Percentiles rank a stretch among this genome's conserved stretches.
Conservation (phyloP, 2,888 invertebrate genomes). For the Ctena decussata region DNA sequence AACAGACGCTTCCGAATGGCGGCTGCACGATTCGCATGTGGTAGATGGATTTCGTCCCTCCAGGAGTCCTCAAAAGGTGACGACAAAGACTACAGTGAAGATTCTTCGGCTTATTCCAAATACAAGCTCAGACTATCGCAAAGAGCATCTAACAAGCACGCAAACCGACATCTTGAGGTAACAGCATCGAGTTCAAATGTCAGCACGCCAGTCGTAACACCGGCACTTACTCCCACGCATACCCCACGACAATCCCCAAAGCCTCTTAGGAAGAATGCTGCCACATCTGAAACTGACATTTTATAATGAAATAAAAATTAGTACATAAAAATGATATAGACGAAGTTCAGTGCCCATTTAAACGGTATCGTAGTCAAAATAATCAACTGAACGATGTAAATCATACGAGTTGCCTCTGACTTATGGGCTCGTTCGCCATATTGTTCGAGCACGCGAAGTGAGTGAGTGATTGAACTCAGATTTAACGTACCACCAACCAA, state of each 20-base stretch:
- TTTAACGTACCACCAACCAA: no score
- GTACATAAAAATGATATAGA: no score
- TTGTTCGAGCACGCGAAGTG: no score
- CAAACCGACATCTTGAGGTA: neutral
- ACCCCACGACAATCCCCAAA: neutral
- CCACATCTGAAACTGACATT: neutral
- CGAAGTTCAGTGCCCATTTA: no score
- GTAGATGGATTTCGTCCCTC: conserved; percentile 46
- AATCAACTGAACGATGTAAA: no score
- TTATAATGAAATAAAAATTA: neutral
- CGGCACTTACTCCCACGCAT: neutral
- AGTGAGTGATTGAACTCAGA: no score
- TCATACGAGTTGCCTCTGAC: no score
- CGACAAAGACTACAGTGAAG: conserved; percentile 30
- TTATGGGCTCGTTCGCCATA: no score
- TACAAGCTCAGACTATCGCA: conserved; percentile 12
- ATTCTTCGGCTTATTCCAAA: conserved; percentile 21
- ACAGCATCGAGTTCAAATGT: neutral
- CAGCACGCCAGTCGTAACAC: neutral
- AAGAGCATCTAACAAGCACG: neutral
- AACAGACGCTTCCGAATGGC: conserved; percentile 66
- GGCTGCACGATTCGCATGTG: conserved; percentile 48
- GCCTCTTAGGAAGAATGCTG: no score
- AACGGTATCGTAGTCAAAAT: no score
- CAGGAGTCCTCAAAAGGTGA: conserved; percentile 19